Evolutionary conservation across 2,113 vertebrate genomes (phyloP).

Genomic region (Pollachius pollachius): DNA sequence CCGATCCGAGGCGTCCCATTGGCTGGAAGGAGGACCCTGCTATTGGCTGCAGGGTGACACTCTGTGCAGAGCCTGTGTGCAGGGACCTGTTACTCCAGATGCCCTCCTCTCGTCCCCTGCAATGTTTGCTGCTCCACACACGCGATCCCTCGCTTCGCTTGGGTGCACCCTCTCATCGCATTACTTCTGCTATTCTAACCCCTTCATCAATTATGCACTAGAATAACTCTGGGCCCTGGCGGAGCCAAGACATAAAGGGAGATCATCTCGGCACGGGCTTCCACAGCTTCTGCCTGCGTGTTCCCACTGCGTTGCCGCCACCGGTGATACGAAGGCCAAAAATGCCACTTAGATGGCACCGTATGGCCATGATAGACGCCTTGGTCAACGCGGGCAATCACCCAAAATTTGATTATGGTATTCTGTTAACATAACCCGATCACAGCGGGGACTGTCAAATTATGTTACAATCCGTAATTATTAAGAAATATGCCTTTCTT

Average conservation of each 20-base stretch:
- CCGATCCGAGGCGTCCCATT: constrained; percentile 39
- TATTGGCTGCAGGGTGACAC: constrained; percentile 60
- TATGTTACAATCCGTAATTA: too few relatives aligned
- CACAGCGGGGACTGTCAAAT: too few relatives aligned
- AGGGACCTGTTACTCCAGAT: constrained; percentile 74
- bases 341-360: constrained; percentile 12
- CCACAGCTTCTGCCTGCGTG: constrained; percentile 44
- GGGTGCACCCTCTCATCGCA: constrained; percentile 80
- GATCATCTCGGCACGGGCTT: constrained; percentile 52
- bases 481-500: too few relatives aligned
- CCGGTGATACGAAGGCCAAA: constrained; percentile 49
- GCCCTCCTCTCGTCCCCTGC: constrained; percentile 75
- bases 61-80: constrained; percentile 52
- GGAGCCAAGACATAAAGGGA: constrained; percentile 66
- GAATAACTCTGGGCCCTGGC: constrained; percentile 73
- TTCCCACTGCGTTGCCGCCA: constrained; percentile 35
- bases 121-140: constrained; percentile 76
- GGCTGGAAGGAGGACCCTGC: constrained; percentile 30
- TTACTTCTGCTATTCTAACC: constrained; percentile 85
- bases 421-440: too few relatives aligned
- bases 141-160: constrained; percentile 74
- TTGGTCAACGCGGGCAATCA: too few relatives aligned
- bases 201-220: constrained; percentile 83
- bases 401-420: too few relatives aligned
- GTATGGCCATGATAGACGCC: not conserved